phyloP scores from a whole-genome alignment of 37 sponge, comb jelly and placozoan species.

The Halichondria panicea region DNA sequence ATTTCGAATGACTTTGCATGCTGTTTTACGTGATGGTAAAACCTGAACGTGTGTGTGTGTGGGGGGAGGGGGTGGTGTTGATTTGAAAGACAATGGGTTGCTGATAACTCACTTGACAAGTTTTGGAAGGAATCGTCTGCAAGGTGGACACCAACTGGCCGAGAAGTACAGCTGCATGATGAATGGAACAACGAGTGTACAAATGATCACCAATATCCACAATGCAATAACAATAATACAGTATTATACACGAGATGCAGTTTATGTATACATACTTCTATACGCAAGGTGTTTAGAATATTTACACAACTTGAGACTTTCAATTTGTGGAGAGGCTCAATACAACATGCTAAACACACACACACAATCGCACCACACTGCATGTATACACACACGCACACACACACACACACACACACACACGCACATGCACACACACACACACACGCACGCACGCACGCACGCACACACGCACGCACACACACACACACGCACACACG shows the following conservation, averaged over 20 bases:
- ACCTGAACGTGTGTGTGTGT: slow-evolving; percentile 36
- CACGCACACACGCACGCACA: not conserved
- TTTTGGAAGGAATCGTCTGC: slow-evolving; percentile 75
- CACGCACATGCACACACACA: not conserved
- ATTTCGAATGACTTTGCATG: slow-evolving; percentile 55
- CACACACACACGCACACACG: not conserved
- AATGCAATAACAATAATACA: not conserved
- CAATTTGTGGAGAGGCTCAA: no score
- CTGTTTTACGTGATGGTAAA: slow-evolving; percentile 70
- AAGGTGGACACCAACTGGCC: slow-evolving; percentile 84
- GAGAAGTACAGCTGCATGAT: slow-evolving; percentile 75
- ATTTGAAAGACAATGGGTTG: not conserved
- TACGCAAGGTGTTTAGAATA: not conserved
- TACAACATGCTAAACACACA: not conserved
- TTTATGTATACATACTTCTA: not conserved
- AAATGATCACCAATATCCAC: not conserved
- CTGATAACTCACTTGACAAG: slow-evolving; percentile 62
- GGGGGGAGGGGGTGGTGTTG: not conserved
- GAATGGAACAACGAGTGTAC: not conserved
- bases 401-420: slow-evolving; percentile 19
- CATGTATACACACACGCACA: slow-evolving; percentile 10
- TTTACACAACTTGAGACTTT: not conserved
- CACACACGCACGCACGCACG: slow-evolving; percentile 1
- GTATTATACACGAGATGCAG: not conserved
- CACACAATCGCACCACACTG: not conserved